These are phyloP conservation scores for Lethrus apterus DNA, from an alignment of 1,140 invertebrate species.

Conservation along the genomic window DNA sequence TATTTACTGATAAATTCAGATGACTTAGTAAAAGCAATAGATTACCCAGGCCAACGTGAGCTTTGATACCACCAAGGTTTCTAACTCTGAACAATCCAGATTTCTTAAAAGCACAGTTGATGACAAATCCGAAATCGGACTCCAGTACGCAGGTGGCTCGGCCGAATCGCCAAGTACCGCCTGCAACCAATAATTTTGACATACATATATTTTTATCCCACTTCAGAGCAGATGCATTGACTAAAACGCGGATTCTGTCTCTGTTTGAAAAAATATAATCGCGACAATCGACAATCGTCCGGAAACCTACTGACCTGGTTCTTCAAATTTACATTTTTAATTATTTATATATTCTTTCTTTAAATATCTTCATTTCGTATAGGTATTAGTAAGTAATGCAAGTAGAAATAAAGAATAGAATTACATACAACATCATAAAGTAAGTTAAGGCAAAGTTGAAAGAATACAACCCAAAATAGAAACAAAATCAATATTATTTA, in stretches of 20 bases:
- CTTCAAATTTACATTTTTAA: background rate
- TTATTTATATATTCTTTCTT: background rate
- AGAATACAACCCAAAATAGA: background rate
- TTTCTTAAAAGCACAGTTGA: constrained; percentile 87
- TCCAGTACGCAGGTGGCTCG: constrained; percentile 72
- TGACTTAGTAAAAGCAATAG: constrained; percentile 19
- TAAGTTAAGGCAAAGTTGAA: background rate
- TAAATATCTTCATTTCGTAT: too few species aligned
- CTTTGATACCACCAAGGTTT: constrained; percentile 82
- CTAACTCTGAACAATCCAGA: constrained; percentile 78
- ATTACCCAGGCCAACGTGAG: constrained; percentile 77
- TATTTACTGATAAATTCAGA: too few species aligned
- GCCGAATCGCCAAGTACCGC: constrained; percentile 41
- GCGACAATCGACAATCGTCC: background rate
- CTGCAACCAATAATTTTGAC: constrained; percentile 36
- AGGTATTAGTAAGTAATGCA: too few species aligned
- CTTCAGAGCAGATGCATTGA: background rate
- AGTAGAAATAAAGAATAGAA: background rate
- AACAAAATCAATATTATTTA: background rate
- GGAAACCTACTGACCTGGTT: constrained; percentile 8
- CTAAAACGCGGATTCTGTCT: background rate
- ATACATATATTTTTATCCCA: constrained; percentile 2
- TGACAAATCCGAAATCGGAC: constrained; percentile 77
- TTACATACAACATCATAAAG: background rate
- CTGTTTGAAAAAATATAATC: background rate